Evolutionary conservation across 1,140 invertebrate genomes (phyloP), one percentile per base, ranked within the genome.

Genomic region (Zaprionus taronus): DNA sequence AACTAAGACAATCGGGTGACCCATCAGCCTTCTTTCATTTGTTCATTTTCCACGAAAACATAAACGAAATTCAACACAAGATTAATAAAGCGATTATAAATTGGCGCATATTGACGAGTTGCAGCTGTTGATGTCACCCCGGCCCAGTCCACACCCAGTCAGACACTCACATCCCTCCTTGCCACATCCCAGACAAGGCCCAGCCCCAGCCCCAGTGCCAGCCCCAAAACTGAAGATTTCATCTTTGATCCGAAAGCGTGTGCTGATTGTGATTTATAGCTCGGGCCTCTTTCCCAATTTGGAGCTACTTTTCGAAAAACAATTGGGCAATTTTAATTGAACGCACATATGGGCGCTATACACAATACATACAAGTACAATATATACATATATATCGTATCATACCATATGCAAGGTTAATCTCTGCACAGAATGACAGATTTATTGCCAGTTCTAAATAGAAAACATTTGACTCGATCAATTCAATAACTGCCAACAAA

Each of bases 31-130:
- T 26, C 34, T 68, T 53, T 71, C 22, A 65, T 34, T 82, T 77
- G 83, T 78, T 87, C 56, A 72, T 87, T 83, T 86, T 89, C 80
- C 84, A 71, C 81, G 73, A 77, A 87, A 83, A 51, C 20, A 64
- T 26, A 17, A 28, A 49, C 38, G 41, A 64, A 64, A 63, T 51
- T 49, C 24, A 64, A 57, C 11, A 57, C 22, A 64, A 72, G 74
- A 77, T 77, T 72, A 66, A 56, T 65, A 55, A 60, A 76, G 44
- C 67, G 73, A 77, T 77, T 77, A 66, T 72, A 77, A 77, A 72
- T 77, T 77, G 74, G 74, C 74, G 62, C 74, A 77, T 65, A 65
- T 72, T 60, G 69, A 77, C 36, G 73, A 66, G 74, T 72, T 77
- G 70, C 70, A 72, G 70, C 58, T 70, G 74, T 63, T 77, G 74